A percentile compares a stretch with the other conserved stretches of the same genome.
phyloP scores from a whole-genome alignment of 2,888 invertebrate species.

The Dryocosmus kuriphilus region DNA sequence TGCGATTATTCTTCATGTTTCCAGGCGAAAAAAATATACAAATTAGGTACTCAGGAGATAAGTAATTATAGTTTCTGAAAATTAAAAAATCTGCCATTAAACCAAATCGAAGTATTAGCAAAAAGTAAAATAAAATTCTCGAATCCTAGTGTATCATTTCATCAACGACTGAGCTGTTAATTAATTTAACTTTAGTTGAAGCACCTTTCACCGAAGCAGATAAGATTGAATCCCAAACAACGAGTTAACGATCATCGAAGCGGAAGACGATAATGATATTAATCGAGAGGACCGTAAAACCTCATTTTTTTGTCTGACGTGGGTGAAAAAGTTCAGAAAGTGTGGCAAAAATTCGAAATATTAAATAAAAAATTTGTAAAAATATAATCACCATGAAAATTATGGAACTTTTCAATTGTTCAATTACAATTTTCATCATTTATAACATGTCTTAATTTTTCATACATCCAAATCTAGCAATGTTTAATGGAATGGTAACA shows the following conservation, averaged over 20 bases:
- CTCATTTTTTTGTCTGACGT: not conserved
- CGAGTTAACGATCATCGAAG: not conserved
- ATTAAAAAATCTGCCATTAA: not conserved
- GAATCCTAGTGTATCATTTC: not conserved
- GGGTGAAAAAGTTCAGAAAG: not conserved
- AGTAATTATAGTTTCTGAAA: slow-evolving; percentile 2
- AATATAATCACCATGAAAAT: too few species aligned
- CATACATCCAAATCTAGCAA: too few species aligned
- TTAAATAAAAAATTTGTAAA: not conserved
- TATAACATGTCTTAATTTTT: too few species aligned
- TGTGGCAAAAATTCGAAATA: too few species aligned
- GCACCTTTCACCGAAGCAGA: not conserved
- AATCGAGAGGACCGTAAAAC: not conserved
- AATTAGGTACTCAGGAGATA: not conserved
- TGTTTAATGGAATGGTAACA: too few species aligned
- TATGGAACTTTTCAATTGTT: too few species aligned
- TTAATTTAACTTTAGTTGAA: not conserved
- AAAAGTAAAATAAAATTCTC: not conserved
- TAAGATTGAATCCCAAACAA: not conserved
- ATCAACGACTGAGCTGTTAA: not conserved
- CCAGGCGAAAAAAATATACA: too few species aligned
- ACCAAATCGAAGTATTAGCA: not conserved
- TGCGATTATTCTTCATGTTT: too few species aligned
- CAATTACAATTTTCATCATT: too few species aligned
- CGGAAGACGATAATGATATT: not conserved